Percentiles rank a stretch among this genome's conserved stretches.
These are phyloP conservation scores for Drosophila pseudotakahashii DNA, from an alignment of 2,888 invertebrate species.

Conservation along the genomic window DNA sequence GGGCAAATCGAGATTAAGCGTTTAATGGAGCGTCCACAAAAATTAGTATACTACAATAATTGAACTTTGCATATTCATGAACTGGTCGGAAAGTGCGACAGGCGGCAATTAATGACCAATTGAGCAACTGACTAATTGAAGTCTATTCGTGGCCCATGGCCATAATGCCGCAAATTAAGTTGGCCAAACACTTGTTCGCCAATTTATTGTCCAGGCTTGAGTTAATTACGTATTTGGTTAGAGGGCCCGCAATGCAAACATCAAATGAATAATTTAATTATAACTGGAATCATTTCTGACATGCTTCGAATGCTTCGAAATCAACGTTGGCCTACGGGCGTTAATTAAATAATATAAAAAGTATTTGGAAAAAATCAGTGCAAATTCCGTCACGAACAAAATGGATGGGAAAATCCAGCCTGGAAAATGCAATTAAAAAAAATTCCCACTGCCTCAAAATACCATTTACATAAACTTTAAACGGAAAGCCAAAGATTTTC, in stretches of 20 bases:
- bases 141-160: slow-evolving; percentile 18
- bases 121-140: slow-evolving; percentile 24
- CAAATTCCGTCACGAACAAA: slow-evolving; percentile 24
- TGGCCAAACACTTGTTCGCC: slow-evolving; percentile 20
- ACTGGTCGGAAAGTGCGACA: slow-evolving; percentile 4
- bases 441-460: slow-evolving; percentile 7
- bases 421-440: slow-evolving; percentile 35
- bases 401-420: slow-evolving; percentile 36
- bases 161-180: slow-evolving; percentile 38
- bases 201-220: slow-evolving; percentile 21
- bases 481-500: slow-evolving; percentile 35
- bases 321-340: slow-evolving; percentile 22
- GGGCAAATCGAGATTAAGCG: slow-evolving; percentile 5
- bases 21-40: slow-evolving; percentile 22
- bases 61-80: slow-evolving; percentile 28
- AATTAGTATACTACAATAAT: slow-evolving; percentile 27
- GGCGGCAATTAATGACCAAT: slow-evolving; percentile 25
- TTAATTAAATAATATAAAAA: slow-evolving; percentile 53
- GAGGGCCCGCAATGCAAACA: not conserved
- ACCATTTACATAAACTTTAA: slow-evolving; percentile 28
- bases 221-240: slow-evolving; percentile 31
- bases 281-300: not conserved
- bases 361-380: not conserved
- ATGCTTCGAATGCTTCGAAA: slow-evolving; percentile 28
- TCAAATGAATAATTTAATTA: slow-evolving; percentile 15